Evolutionary conservation across 2,113 vertebrate genomes (phyloP).

Genomic region (Brachypodius melanocephalos): DNA sequence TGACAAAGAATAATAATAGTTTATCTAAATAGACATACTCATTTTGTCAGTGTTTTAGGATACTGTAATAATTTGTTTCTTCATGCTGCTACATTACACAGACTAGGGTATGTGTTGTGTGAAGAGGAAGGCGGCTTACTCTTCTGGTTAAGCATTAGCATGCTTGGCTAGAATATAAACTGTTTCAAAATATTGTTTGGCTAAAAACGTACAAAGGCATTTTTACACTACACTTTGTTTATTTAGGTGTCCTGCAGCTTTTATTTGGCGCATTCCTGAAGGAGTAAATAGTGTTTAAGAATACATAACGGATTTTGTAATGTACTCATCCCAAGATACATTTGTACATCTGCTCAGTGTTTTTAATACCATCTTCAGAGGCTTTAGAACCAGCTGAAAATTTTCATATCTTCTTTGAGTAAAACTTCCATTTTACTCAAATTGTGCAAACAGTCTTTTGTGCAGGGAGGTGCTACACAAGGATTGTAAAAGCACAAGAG

Average conservation of each 20-base stretch:
- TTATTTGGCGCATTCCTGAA: slow-evolving; percentile 54
- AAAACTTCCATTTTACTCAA: background rate
- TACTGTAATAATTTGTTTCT: background rate
- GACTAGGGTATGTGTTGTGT: background rate
- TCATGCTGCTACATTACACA: background rate
- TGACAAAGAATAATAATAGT: background rate
- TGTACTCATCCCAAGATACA: slow-evolving; percentile 29
- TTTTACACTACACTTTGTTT: slow-evolving; percentile 52
- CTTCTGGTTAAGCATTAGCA: slow-evolving; percentile 4
- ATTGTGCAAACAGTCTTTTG: background rate
- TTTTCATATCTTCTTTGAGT: background rate
- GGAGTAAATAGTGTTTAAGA: slow-evolving; percentile 48
- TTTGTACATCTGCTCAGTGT: slow-evolving; percentile 57
- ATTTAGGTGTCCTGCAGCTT: slow-evolving; percentile 53
- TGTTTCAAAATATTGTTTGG: slow-evolving; percentile 29
- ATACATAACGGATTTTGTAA: background rate
- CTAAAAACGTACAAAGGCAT: slow-evolving; percentile 1
- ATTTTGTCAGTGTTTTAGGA: background rate
- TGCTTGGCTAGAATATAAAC: slow-evolving; percentile 25
- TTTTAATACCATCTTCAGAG: slow-evolving; percentile 45
- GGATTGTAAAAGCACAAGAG: background rate
- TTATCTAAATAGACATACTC: background rate
- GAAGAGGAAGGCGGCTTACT: background rate
- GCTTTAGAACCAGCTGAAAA: slow-evolving; percentile 23
- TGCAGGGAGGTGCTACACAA: background rate